Percentiles rank a stretch among this genome's conserved stretches.
phyloP scores from a whole-genome alignment of 1,140 invertebrate species.

The Drosophila mauritiana region DNA sequence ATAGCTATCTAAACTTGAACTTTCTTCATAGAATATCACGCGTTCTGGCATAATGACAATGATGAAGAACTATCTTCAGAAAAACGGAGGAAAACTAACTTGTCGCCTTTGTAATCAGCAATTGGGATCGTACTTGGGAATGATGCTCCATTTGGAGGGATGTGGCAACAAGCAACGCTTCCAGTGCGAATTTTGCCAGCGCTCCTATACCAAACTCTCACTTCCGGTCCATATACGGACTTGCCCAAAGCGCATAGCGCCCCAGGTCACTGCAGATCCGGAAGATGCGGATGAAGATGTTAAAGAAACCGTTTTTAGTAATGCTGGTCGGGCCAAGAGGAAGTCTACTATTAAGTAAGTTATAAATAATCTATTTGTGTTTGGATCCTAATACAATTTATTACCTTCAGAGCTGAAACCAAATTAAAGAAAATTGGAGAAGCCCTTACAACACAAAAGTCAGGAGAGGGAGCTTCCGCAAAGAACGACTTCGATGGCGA shows the following conservation, averaged over 20 bases:
- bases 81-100: constrained; percentile 13
- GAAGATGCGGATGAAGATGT: not conserved
- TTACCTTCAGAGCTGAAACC: constrained; percentile 62
- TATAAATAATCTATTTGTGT: not conserved
- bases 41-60: constrained; percentile 28
- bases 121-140: constrained; percentile 55
- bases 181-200: constrained; percentile 50
- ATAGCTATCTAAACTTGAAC: not conserved
- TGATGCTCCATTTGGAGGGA: constrained; percentile 62
- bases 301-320: constrained; percentile 49
- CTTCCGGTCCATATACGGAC: constrained; percentile 34
- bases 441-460: constrained; percentile 1
- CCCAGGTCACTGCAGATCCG: not conserved
- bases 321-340: constrained; percentile 66
- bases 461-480: not conserved
- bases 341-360: constrained; percentile 67
- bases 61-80: constrained; percentile 45
- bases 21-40: constrained; percentile 9
- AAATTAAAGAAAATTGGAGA: constrained; percentile 63
- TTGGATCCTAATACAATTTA: not conserved
- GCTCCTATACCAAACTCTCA: constrained; percentile 37
- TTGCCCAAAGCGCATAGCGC: constrained; percentile 21
- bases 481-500: constrained; percentile 55
- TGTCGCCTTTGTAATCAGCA: constrained; percentile 66
- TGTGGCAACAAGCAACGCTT: constrained; percentile 57